A percentile compares a stretch with the other conserved stretches of the same genome.
phyloP scores from a whole-genome alignment of 2,113 vertebrate genomes.

The Corvus moneduloides region DNA sequence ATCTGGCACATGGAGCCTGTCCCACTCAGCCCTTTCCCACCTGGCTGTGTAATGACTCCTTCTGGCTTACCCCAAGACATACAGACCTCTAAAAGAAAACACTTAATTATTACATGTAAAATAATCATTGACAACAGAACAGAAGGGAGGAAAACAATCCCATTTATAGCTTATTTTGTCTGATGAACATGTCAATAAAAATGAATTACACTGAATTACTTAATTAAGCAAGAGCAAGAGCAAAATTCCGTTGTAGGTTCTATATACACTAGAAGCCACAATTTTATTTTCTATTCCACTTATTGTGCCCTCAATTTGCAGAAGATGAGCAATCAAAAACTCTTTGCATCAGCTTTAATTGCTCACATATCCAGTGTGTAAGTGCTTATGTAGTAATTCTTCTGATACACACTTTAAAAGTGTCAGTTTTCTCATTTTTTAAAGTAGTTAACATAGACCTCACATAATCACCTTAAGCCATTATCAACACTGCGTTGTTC shows the following conservation, averaged over 20 bases:
- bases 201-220: constrained; percentile 39
- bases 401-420: constrained; percentile 40
- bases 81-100: not conserved
- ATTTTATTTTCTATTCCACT: constrained; percentile 41
- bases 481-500: constrained; percentile 14
- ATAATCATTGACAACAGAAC: not conserved
- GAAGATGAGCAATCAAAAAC: constrained; percentile 63
- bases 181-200: constrained; percentile 28
- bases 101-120: not conserved
- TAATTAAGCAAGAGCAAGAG: constrained; percentile 48
- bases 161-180: not conserved
- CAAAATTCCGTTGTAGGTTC: constrained; percentile 54
- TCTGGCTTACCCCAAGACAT: not conserved
- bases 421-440: constrained; percentile 27
- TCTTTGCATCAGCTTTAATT: constrained; percentile 58
- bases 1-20: not conserved
- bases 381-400: constrained; percentile 58
- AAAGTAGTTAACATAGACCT: constrained; percentile 47
- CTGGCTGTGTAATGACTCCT: not conserved
- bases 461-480: not conserved
- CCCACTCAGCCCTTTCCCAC: not conserved
- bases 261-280: constrained; percentile 5
- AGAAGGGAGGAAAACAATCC: not conserved
- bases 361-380: not conserved
- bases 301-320: constrained; percentile 54